A percentile compares a stretch with the other conserved stretches of the same genome.
phyloP scores from a whole-genome alignment of 2,797 vertebrate species.

The Synanceia verrucosa region DNA sequence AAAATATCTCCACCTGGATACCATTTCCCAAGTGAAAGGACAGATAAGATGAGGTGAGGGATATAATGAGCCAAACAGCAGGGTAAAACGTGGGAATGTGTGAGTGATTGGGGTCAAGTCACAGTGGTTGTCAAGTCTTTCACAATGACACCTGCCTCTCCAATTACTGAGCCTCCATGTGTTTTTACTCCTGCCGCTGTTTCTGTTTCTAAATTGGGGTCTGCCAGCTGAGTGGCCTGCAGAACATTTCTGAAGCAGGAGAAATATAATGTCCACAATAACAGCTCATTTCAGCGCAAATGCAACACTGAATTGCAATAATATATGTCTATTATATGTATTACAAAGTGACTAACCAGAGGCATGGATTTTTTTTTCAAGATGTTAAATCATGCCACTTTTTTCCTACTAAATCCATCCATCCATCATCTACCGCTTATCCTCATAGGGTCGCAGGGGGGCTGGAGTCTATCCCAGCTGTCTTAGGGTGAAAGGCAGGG shows the following conservation, averaged over 20 bases:
- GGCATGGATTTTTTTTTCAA: too few species aligned
- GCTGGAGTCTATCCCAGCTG: too few species aligned
- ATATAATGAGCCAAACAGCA: slow-evolving; percentile 13
- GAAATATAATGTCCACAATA: neutral
- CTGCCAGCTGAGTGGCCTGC: slow-evolving; percentile 8
- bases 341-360: neutral
- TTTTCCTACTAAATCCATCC: too few species aligned
- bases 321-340: too few species aligned
- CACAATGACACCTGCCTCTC: slow-evolving; percentile 32
- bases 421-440: too few species aligned
- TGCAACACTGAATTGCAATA: neutral
- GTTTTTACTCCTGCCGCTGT: neutral
- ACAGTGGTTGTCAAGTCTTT: slow-evolving; percentile 6
- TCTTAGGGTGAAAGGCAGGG: too few species aligned
- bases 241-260: neutral
- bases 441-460: too few species aligned
- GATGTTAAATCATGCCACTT: neutral
- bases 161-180: slow-evolving; percentile 41
- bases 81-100: neutral
- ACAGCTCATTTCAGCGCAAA: neutral
- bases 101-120: slow-evolving; percentile 21
- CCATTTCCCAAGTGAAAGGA: neutral
- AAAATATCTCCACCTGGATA: neutral
- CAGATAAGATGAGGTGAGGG: neutral
- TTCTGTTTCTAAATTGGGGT: slow-evolving; percentile 21